A percentile compares a stretch with the other conserved stretches of the same genome.
These are phyloP conservation scores for Vanessa cardui DNA, from an alignment of 2,888 invertebrate genomes.

Conservation along the genomic window DNA sequence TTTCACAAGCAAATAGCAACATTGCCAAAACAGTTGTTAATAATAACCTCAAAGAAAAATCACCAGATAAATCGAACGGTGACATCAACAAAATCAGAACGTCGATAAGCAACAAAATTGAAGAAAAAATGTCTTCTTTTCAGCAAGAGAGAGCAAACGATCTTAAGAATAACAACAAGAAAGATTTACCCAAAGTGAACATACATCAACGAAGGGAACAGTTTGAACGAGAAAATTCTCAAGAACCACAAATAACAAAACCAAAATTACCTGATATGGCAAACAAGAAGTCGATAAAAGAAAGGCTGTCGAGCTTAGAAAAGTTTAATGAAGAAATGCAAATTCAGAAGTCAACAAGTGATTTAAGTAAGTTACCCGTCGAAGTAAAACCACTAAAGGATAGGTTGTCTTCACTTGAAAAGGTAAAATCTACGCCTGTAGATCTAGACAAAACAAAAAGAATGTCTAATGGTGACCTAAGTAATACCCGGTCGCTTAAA, in stretches of 20 bases:
- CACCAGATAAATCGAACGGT: slow-evolving; percentile 69
- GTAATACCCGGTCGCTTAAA: slow-evolving; percentile 71
- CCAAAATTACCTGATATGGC: slow-evolving; percentile 84
- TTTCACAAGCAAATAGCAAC: slow-evolving; percentile 81
- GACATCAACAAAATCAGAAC: slow-evolving; percentile 77
- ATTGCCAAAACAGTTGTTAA: slow-evolving; percentile 73
- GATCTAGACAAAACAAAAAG: slow-evolving; percentile 76
- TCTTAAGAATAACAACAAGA: slow-evolving; percentile 75
- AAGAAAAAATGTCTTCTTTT: slow-evolving; percentile 84
- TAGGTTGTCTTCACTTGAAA: slow-evolving; percentile 84
- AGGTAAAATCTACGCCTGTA: slow-evolving; percentile 70
- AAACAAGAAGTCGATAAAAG: slow-evolving; percentile 87
- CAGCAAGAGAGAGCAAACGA: slow-evolving; percentile 77
- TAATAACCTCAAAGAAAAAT: slow-evolving; percentile 74
- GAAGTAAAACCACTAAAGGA: slow-evolving; percentile 86
- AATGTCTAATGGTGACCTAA: slow-evolving; percentile 73
- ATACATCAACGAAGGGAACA: slow-evolving; percentile 91
- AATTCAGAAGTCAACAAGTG: slow-evolving; percentile 72
- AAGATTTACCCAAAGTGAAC: slow-evolving; percentile 89
- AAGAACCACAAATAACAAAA: slow-evolving; percentile 76
- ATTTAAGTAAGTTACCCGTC: slow-evolving; percentile 78
- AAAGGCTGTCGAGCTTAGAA: slow-evolving; percentile 87
- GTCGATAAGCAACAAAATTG: slow-evolving; percentile 82
- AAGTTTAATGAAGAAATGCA: slow-evolving; percentile 83
- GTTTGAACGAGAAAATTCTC: slow-evolving; percentile 87